phyloP scores from a whole-genome alignment of 2,888 invertebrate species.

The Tinea pellionella region DNA sequence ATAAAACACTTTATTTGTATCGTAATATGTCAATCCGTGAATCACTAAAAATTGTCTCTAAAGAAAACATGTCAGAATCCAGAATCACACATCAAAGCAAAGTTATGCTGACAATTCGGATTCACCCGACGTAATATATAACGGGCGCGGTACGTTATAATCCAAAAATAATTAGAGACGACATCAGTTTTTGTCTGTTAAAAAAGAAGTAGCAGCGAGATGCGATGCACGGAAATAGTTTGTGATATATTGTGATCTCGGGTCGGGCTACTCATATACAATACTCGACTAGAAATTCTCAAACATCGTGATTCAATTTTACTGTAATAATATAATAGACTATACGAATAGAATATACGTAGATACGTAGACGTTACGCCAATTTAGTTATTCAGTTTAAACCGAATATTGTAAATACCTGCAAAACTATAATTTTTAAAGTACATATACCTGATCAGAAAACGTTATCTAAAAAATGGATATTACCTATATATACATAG shows the following conservation, averaged over 20 bases:
- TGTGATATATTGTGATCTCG: slow-evolving; percentile 47
- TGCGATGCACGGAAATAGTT: slow-evolving; percentile 58
- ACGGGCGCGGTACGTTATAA: slow-evolving; percentile 66
- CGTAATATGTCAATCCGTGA: slow-evolving; percentile 43
- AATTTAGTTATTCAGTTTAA: too few species aligned
- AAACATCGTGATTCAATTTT: slow-evolving; percentile 27
- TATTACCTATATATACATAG: too few species aligned
- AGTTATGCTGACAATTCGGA: slow-evolving; percentile 69
- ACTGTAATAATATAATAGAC: too few species aligned
- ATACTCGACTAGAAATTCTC: slow-evolving; percentile 40
- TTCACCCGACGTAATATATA: slow-evolving; percentile 61
- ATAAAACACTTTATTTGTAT: neutral
- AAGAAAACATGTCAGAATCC: slow-evolving; percentile 18
- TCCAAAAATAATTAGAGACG: slow-evolving; percentile 69
- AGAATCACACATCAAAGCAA: slow-evolving; percentile 64
- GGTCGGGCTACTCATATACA: slow-evolving; percentile 38
- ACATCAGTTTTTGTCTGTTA: slow-evolving; percentile 68
- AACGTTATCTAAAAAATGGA: too few species aligned
- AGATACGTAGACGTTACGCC: too few species aligned
- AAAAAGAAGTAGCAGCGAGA: slow-evolving; percentile 54
- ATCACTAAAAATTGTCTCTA: slow-evolving; percentile 41
- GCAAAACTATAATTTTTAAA: too few species aligned
- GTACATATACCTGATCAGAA: too few species aligned
- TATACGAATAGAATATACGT: too few species aligned
- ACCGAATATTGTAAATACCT: too few species aligned